These are phyloP conservation scores for Clitarchus hookeri DNA, from an alignment of 2,888 invertebrate genomes.

Conservation along the genomic window DNA sequence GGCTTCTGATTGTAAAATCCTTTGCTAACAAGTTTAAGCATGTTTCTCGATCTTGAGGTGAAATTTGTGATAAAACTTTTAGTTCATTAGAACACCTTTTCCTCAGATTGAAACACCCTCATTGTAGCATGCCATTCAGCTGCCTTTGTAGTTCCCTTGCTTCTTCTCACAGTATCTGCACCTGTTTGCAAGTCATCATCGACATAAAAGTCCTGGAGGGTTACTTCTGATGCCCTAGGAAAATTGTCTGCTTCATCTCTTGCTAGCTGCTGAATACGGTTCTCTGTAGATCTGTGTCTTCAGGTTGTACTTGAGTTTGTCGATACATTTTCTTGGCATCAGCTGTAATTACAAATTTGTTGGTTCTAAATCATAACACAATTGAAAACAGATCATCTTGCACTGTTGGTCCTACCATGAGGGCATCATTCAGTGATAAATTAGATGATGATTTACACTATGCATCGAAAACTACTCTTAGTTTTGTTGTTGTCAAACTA, in stretches of 20 bases:
- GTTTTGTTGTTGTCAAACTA: no score
- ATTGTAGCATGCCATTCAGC: not conserved
- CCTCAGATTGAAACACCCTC: not conserved
- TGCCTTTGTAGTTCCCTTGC: not conserved
- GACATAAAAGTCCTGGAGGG: not conserved
- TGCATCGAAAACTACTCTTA: conserved; percentile 36
- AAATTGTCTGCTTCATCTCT: not conserved
- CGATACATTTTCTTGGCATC: not conserved
- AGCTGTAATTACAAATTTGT: no score
- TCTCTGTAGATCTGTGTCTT: not conserved
- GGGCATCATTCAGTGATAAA: no score
- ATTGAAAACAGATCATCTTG: no score
- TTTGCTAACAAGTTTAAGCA: not conserved
- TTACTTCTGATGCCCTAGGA: not conserved
- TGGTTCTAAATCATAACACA: no score
- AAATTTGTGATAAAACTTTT: not conserved
- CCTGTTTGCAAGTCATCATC: not conserved
- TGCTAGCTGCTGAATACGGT: not conserved
- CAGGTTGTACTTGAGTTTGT: conserved; percentile 14
- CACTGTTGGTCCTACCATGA: no score
- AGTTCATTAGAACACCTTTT: not conserved
- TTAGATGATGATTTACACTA: conserved; percentile 32
- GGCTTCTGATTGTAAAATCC: no score
- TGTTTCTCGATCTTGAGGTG: not conserved
- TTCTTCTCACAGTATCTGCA: not conserved